Conservation (phyloP, 2,888 invertebrate species). For the Drosophila formosana region DNA sequence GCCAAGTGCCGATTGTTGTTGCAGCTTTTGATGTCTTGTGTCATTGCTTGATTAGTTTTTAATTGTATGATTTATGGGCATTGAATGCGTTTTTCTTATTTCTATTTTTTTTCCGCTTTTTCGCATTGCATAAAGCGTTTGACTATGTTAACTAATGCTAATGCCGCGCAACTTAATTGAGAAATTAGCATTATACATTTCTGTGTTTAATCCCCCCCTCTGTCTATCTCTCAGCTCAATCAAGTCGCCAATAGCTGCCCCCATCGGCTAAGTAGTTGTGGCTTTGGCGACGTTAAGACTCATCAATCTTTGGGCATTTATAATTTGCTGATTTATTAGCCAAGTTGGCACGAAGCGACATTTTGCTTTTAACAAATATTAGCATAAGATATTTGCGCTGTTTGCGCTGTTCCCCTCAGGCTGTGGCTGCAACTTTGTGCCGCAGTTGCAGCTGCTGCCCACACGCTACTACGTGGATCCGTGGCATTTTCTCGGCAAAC, state of each 20-base stretch:
- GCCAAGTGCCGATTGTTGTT: conserved; percentile 64
- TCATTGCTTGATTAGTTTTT: conserved; percentile 80
- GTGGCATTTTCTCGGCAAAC: conserved; percentile 62
- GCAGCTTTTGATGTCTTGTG: conserved; percentile 68
- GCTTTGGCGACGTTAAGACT: conserved; percentile 53
- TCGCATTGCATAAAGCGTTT: conserved; percentile 67
- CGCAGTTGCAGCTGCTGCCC: conserved; percentile 68
- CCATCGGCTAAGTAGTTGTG: conserved; percentile 36
- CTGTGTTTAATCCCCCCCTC: conserved; percentile 16
- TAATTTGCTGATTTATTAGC: conserved; percentile 74
- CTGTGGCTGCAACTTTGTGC: conserved; percentile 1
- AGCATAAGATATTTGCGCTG: conserved; percentile 66
- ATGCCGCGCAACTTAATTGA: conserved; percentile 66
- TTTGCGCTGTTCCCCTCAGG: conserved; percentile 39
- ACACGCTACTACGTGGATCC: conserved; percentile 47
- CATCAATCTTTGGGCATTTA: conserved; percentile 73
- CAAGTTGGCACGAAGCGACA: conserved; percentile 74
- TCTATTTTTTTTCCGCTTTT: conserved; percentile 28
- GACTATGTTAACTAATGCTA: conserved; percentile 66
- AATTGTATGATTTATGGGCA: conserved; percentile 77
- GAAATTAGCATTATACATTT: conserved; percentile 70
- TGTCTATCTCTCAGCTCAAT: neutral
- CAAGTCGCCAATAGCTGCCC: conserved; percentile 12
- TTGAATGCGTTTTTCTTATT: conserved; percentile 17
- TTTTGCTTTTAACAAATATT: conserved; percentile 76